phyloP scores from a whole-genome alignment of 2,113 vertebrate genomes.

The Elgaria multicarinata region DNA sequence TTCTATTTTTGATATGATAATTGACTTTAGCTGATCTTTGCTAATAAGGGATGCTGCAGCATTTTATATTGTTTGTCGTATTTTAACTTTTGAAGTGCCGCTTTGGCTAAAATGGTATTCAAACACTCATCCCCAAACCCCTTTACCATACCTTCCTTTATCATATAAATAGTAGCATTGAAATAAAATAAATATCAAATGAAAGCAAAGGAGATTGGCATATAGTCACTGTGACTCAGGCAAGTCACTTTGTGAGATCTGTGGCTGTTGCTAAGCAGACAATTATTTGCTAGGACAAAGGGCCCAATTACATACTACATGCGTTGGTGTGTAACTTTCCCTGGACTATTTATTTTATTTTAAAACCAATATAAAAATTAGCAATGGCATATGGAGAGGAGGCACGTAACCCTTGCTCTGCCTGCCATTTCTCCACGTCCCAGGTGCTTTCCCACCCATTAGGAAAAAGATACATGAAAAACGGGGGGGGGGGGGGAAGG shows the following conservation, averaged over 20 bases:
- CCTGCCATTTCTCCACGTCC: too few relatives aligned
- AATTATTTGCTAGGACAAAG: not conserved
- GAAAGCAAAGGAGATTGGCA: not conserved
- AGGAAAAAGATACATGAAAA: not conserved
- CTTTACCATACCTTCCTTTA: not conserved
- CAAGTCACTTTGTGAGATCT: not conserved
- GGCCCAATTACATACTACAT: not conserved
- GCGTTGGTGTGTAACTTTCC: not conserved
- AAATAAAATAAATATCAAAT: not conserved
- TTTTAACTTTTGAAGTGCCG: not conserved
- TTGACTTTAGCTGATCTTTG: not conserved
- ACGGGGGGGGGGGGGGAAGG: not conserved
- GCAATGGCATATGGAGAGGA: not conserved
- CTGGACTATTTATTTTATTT: too few relatives aligned
- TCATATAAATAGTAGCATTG: not conserved
- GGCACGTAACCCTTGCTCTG: not conserved
- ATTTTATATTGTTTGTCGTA: not conserved
- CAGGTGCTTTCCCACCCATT: too few relatives aligned
- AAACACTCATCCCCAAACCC: not conserved
- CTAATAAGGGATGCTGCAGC: not conserved
- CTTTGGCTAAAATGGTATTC: not conserved
- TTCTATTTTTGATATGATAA: not conserved
- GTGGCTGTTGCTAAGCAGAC: not conserved
- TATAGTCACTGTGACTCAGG: not conserved
- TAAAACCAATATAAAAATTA: not conserved